These are phyloP conservation scores for Clepsis dumicolana DNA, from an alignment of 2,888 invertebrate species.

Conservation along the genomic window DNA sequence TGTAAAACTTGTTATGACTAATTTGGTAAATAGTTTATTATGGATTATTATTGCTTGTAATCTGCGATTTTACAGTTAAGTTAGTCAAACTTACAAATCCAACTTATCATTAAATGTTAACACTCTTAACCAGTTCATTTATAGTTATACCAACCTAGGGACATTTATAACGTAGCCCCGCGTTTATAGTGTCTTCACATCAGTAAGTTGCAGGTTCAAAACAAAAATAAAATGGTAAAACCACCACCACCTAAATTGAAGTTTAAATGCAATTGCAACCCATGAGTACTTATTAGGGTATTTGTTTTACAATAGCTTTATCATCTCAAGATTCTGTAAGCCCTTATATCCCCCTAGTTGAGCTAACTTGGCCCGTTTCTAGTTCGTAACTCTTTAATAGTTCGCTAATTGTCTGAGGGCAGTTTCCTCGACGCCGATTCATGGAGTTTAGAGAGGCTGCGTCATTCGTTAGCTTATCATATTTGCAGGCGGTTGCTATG, in stretches of 20 bases:
- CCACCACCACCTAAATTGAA: background rate
- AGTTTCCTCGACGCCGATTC: slow-evolving; percentile 50
- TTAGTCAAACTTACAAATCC: no score
- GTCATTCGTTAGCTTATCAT: slow-evolving; percentile 47
- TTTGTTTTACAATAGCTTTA: background rate
- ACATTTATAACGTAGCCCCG: no score
- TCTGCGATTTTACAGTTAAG: no score
- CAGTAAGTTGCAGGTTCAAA: no score
- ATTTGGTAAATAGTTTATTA: background rate
- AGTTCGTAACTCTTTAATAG: slow-evolving; percentile 49
- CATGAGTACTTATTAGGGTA: background rate
- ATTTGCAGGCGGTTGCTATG: slow-evolving; percentile 38
- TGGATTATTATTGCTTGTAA: no score
- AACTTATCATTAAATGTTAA: no score
- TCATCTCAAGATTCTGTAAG: slow-evolving; percentile 15
- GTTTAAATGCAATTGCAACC: background rate
- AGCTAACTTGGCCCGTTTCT: slow-evolving; percentile 34
- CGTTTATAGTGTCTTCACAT: no score
- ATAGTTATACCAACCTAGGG: no score
- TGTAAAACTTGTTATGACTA: background rate
- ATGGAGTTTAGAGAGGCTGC: slow-evolving; percentile 49
- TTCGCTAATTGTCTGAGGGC: slow-evolving; percentile 52
- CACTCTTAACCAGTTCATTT: no score
- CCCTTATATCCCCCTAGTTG: slow-evolving; percentile 13
- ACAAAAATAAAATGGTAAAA: background rate